phyloP scores from a whole-genome alignment of 2,888 invertebrate genomes.

The Melinaea menophilus region DNA sequence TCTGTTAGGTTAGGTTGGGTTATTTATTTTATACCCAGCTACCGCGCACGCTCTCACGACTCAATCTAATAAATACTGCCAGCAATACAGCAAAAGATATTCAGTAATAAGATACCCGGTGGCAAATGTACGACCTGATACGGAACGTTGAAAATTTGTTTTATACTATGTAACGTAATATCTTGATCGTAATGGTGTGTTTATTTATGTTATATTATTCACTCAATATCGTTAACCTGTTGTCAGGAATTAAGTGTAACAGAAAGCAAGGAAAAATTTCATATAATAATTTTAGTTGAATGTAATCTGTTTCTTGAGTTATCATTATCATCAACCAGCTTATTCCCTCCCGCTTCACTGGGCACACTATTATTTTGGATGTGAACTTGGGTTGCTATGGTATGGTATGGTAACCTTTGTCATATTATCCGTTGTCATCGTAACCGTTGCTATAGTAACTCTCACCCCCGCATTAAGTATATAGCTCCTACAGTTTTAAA shows the following conservation, averaged over 20 bases:
- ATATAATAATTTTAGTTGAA: no score
- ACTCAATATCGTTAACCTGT: not conserved
- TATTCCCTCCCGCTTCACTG: no score
- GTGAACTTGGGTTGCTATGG: no score
- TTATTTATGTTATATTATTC: slow-evolving; percentile 27
- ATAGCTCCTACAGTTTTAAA: no score
- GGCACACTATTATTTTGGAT: no score
- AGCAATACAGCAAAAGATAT: slow-evolving; percentile 62
- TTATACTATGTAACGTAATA: slow-evolving; percentile 29
- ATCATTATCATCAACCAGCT: no score
- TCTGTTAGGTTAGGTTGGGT: slow-evolving; percentile 46
- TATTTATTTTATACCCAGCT: slow-evolving; percentile 64
- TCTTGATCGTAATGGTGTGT: slow-evolving; percentile 22
- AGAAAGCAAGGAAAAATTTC: no score
- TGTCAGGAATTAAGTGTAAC: not conserved
- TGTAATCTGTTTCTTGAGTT: no score
- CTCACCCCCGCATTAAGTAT: no score
- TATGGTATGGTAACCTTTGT: no score
- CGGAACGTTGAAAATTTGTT: slow-evolving; percentile 44
- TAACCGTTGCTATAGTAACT: no score
- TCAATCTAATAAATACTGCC: slow-evolving; percentile 74
- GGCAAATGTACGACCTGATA: slow-evolving; percentile 49
- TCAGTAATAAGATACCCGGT: slow-evolving; percentile 69
- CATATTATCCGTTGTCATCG: no score
- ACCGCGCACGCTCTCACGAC: slow-evolving; percentile 70